Conservation (phyloP, 2,888 invertebrate species). For the Invenusta paracnida region DNA sequence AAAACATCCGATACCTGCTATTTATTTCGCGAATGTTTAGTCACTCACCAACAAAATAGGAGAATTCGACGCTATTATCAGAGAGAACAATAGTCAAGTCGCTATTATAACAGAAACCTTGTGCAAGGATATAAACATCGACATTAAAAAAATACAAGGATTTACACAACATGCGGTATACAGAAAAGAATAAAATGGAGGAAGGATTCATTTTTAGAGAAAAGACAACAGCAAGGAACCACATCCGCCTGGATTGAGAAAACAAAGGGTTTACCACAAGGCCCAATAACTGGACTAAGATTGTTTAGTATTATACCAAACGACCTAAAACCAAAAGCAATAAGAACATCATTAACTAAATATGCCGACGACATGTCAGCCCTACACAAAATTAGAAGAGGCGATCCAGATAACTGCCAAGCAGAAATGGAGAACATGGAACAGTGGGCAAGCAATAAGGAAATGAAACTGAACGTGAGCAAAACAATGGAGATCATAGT, state of each 20-base stretch:
- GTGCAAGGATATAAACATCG: slow-evolving; percentile 15
- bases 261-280: slow-evolving; percentile 10
- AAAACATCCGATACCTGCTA: not conserved
- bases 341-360: not conserved
- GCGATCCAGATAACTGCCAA: slow-evolving; percentile 16
- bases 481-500: slow-evolving; percentile 4
- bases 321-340: not conserved
- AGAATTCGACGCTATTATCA: slow-evolving; percentile 23
- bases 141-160: slow-evolving; percentile 2
- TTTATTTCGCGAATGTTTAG: not conserved
- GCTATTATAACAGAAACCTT: slow-evolving; percentile 9
- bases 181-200: slow-evolving; percentile 5
- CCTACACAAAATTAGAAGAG: slow-evolving; percentile 15
- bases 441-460: not conserved
- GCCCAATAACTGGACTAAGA: not conserved
- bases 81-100: slow-evolving; percentile 11
- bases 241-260: not conserved
- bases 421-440: slow-evolving; percentile 9
- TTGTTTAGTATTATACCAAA: not conserved
- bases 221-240: not conserved
- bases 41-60: slow-evolving; percentile 9
- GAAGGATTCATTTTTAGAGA: not conserved
- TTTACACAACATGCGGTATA: not conserved
- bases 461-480: not conserved
- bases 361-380: not conserved